Evolutionary conservation across 2,888 invertebrate species (phyloP), one percentile per base, ranked within the genome.

Genomic region (Lacanobia oleracea): DNA sequence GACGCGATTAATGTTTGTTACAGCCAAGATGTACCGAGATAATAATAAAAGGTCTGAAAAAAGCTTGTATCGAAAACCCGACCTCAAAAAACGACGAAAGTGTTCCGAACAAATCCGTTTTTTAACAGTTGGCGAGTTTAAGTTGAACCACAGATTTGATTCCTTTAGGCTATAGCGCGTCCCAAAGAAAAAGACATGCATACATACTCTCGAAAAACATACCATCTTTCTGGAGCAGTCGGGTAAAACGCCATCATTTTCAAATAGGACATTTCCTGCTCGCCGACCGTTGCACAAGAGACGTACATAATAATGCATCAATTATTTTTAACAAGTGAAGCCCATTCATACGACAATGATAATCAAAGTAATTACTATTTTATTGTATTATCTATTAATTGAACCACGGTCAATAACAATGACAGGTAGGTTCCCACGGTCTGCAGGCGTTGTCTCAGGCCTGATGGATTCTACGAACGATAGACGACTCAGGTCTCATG

Each of bases 381-480:
- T 9, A 56, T 57, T 72, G 56, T 56, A 67, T 77, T 43, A 56
- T 14, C 67, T 40, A 65, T 54, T 23, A 61, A 54, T 43, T 60
- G 40, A 76, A 10, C n/a, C n/a, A 37, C 40, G 18, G 12, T 56
- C 68, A 10, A 37, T 77, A 77, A 73, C 60, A 78, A 75, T 71
- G 71, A 43, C 10, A 21, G 1, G 12, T 7, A 21, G n/a, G 16
- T 71, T 78, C 79, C 23, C 60, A 71, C 72, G 75, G 50, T 12
- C 8, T 4, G 8, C 9, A n/a, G 12, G 14, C 23, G 10, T n/a
- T 12, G 33, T 16, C 23, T 23, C 57, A 0, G 2, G 9, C 40
- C 12, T 12, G 27, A 21, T 9, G 1, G 43, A 43, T 21, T 16
- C 65, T 43, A 43, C 43, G 21, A 23, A 61, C 40, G 10, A 43